Conservation (phyloP, 1,140 invertebrate genomes). For the Rhopalosiphum maidis region DNA sequence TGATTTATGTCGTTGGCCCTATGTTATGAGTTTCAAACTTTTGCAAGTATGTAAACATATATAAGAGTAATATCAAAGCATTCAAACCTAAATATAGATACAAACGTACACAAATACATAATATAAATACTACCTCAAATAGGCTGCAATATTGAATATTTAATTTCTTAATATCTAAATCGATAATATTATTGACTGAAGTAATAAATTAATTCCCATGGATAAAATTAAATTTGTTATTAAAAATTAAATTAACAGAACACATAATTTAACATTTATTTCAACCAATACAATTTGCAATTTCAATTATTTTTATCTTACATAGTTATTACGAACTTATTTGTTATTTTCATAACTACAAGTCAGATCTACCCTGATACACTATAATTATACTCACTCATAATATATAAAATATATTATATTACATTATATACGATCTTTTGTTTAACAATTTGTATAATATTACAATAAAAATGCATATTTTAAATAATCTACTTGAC, state of each 20-base stretch:
- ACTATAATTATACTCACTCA: not conserved
- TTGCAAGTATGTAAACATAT: not conserved
- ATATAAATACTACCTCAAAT: no score
- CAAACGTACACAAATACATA: no score
- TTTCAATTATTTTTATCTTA: not conserved
- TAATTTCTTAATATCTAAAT: no score
- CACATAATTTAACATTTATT: not conserved
- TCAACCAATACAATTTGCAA: not conserved
- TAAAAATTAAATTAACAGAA: not conserved
- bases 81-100: no score
- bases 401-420: not conserved
- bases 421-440: not conserved
- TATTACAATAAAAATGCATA: not conserved
- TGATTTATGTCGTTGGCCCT: not conserved
- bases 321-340: not conserved
- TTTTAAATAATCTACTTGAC: not conserved
- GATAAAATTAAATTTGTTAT: not conserved
- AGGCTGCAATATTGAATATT: no score
- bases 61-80: no score
- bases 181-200: no score
- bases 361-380: not conserved
- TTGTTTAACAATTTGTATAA: not conserved
- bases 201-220: no score
- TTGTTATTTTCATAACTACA: not conserved
- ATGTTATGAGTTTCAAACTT: not conserved